Percentiles rank a stretch among this genome's conserved stretches.
Evolutionary conservation across 2,797 vertebrate species (phyloP).

Genomic region (Mionectes olivaceus): DNA sequence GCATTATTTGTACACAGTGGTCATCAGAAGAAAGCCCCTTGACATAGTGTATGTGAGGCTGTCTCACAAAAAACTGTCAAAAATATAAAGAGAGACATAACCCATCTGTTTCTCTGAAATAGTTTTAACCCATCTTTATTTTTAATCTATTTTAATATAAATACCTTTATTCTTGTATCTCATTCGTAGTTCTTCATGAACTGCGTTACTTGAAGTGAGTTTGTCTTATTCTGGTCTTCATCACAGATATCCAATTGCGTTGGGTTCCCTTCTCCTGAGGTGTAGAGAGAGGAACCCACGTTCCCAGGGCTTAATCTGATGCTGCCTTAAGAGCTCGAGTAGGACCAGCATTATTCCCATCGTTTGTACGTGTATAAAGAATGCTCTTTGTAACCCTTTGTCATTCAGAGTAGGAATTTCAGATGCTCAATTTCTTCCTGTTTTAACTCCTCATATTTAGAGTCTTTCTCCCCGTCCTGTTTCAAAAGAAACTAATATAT

Average conservation of each 20-base stretch:
- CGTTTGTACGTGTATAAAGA: background rate
- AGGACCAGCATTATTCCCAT: background rate
- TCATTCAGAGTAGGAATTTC: background rate
- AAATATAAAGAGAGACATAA: background rate
- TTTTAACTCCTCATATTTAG: background rate
- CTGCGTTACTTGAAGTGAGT: background rate
- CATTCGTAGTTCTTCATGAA: background rate
- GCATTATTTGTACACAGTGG: background rate
- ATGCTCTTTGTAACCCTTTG: background rate
- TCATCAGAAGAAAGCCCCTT: background rate
- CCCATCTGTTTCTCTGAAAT: background rate
- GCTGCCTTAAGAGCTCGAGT: background rate
- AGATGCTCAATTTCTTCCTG: background rate
- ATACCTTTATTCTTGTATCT: background rate
- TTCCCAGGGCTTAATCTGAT: background rate
- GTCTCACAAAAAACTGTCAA: background rate
- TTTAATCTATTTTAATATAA: background rate
- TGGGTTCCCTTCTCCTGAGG: background rate
- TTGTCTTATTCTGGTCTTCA: background rate
- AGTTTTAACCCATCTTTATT: background rate
- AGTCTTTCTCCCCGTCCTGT: background rate
- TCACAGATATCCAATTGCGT: background rate
- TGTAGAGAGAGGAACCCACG: background rate
- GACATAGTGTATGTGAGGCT: background rate
- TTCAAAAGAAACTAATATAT: background rate